A percentile compares a stretch with the other conserved stretches of the same genome.
Evolutionary conservation across 2,797 vertebrate species (phyloP).

Genomic region (Pteronotus mesoamericanus): DNA sequence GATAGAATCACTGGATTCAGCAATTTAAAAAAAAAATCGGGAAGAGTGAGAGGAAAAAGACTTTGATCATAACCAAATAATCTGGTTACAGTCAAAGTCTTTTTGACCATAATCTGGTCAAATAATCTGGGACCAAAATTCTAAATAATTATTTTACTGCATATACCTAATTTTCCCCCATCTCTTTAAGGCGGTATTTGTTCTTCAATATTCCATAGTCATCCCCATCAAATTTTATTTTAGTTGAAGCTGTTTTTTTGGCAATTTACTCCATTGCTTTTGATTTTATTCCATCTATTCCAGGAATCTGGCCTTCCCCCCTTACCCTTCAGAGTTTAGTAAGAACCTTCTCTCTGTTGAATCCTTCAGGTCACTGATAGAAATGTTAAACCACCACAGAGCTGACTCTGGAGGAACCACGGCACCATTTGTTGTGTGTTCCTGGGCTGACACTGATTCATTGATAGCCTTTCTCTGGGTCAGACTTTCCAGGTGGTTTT

Average conservation of each 20-base stretch:
- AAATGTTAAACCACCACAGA: background rate
- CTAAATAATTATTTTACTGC: background rate
- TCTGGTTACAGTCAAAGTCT: too few relatives aligned
- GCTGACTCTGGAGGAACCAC: background rate
- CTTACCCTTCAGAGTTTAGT: background rate
- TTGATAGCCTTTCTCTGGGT: conserved; percentile 63
- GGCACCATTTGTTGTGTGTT: conserved; percentile 47
- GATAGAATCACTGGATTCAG: background rate
- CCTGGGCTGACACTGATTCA: conserved; percentile 57
- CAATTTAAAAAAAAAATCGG: background rate
- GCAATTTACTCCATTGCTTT: background rate
- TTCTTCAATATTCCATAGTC: background rate
- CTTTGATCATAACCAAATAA: background rate
- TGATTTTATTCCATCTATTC: background rate
- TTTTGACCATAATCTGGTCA: too few relatives aligned
- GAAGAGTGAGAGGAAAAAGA: background rate
- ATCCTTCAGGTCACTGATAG: background rate
- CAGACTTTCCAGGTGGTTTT: conserved; percentile 58
- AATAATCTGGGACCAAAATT: background rate
- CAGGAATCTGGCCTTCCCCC: background rate
- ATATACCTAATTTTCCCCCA: background rate
- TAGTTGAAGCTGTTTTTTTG: background rate
- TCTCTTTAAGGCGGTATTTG: background rate
- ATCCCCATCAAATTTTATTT: background rate
- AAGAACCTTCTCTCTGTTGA: conserved; percentile 8